Evolutionary conservation across 2,888 invertebrate genomes (phyloP).

Genomic region (Rhaphigaster nebulosa): DNA sequence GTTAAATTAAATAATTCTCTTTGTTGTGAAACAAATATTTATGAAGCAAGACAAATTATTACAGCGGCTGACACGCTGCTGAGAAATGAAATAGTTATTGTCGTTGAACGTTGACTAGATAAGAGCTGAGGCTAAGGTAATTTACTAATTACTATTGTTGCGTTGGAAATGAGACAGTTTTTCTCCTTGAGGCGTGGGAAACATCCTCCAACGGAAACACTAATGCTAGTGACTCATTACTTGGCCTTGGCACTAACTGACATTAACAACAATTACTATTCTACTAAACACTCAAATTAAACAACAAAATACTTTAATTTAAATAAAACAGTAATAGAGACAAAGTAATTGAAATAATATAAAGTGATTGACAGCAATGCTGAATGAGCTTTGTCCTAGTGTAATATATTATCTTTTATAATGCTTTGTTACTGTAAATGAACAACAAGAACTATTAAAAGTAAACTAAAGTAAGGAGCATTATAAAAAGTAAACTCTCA

Average conservation of each 20-base stretch:
- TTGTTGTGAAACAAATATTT: background rate
- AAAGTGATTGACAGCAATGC: too few relatives aligned
- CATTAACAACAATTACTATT: background rate
- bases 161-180: slow-evolving; percentile 25
- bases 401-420: too few relatives aligned
- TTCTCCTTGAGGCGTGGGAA: slow-evolving; percentile 30
- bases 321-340: too few relatives aligned
- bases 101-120: background rate
- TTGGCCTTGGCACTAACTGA: background rate
- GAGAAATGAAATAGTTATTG: background rate
- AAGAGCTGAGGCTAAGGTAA: background rate
- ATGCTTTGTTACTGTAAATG: too few relatives aligned
- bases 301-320: too few relatives aligned
- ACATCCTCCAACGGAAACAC: background rate
- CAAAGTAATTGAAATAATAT: too few relatives aligned
- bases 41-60: background rate
- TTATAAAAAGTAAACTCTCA: too few relatives aligned
- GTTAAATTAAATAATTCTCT: background rate
- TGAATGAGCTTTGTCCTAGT: too few relatives aligned
- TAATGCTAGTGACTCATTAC: background rate
- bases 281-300: too few relatives aligned
- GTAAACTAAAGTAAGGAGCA: too few relatives aligned
- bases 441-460: too few relatives aligned
- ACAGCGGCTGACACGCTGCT: background rate
- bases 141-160: background rate